Percentiles rank a stretch among this genome's conserved stretches.
Conservation (phyloP, 1,140 invertebrate genomes). For the Tigriopus japonicus region DNA sequence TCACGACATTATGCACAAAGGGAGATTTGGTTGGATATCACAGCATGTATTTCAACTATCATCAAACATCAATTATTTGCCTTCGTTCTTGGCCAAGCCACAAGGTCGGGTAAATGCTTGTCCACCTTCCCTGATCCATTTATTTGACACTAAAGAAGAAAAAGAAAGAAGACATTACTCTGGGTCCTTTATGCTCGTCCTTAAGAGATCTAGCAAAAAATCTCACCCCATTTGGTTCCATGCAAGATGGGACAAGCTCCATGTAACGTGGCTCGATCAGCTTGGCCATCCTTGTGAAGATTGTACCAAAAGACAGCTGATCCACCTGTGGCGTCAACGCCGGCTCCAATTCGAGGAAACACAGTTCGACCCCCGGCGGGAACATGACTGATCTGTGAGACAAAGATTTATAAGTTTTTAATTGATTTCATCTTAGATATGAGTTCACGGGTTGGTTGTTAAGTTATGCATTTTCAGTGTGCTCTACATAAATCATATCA, state of each 20-base stretch:
- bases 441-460: too few species aligned
- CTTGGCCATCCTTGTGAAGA: conserved; percentile 19
- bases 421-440: too few species aligned
- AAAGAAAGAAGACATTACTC: background rate
- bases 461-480: too few species aligned
- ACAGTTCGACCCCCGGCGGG: conserved; percentile 24
- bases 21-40: conserved; percentile 16
- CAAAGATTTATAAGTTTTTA: too few species aligned
- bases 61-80: background rate
- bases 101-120: conserved; percentile 3
- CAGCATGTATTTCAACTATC: conserved; percentile 17
- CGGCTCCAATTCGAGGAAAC: conserved; percentile 23
- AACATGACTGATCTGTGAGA: conserved; percentile 20
- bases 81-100: background rate
- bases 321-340: conserved; percentile 20
- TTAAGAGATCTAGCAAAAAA: background rate
- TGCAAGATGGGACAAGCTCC: conserved; percentile 23
- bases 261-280: conserved; percentile 20
- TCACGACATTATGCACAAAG: too few species aligned
- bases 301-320: conserved; percentile 24
- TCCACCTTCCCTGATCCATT: conserved; percentile 13
- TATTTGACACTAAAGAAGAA: conserved; percentile 8
- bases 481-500: too few species aligned
- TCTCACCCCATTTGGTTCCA: conserved; percentile 24
- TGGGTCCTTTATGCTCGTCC: background rate